Percentiles rank a stretch among this genome's conserved stretches.
phyloP scores from a whole-genome alignment of 2,113 vertebrate species.

The Danio rerio region DNA sequence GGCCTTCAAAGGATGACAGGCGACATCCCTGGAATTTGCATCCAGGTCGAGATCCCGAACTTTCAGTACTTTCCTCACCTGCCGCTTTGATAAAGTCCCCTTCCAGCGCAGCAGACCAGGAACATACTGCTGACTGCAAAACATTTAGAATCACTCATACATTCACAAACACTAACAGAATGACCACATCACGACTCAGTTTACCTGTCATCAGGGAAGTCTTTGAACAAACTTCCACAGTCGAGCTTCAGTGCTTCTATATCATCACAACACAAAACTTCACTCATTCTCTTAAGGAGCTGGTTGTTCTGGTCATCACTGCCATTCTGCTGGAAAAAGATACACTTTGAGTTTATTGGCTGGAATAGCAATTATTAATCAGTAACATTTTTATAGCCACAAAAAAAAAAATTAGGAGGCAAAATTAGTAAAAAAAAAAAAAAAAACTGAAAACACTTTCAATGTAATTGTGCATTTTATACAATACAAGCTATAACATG shows the following conservation, averaged over 20 bases:
- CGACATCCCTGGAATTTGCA: background rate
- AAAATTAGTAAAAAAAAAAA: too few relatives aligned
- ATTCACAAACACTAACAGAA: background rate
- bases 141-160: background rate
- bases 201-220: slow-evolving; percentile 52
- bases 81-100: slow-evolving; percentile 28
- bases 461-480: too few relatives aligned
- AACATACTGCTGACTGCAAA: slow-evolving; percentile 55
- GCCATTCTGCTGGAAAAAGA: slow-evolving; percentile 55
- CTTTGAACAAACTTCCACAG: background rate
- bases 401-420: too few relatives aligned
- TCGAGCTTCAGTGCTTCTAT: slow-evolving; percentile 42
- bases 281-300: slow-evolving; percentile 48
- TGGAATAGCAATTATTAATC: too few relatives aligned
- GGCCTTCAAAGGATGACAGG: background rate
- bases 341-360: background rate
- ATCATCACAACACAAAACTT: slow-evolving; percentile 45
- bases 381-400: too few relatives aligned
- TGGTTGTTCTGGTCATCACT: slow-evolving; percentile 29
- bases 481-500: too few relatives aligned
- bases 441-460: too few relatives aligned
- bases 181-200: background rate
- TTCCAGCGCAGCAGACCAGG: slow-evolving; percentile 60
- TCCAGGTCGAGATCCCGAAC: background rate
- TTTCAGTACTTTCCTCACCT: slow-evolving; percentile 56